A percentile compares a stretch with the other conserved stretches of the same genome.
Evolutionary conservation across 2,113 vertebrate species (phyloP).

Genomic region (Lepus timidus): DNA sequence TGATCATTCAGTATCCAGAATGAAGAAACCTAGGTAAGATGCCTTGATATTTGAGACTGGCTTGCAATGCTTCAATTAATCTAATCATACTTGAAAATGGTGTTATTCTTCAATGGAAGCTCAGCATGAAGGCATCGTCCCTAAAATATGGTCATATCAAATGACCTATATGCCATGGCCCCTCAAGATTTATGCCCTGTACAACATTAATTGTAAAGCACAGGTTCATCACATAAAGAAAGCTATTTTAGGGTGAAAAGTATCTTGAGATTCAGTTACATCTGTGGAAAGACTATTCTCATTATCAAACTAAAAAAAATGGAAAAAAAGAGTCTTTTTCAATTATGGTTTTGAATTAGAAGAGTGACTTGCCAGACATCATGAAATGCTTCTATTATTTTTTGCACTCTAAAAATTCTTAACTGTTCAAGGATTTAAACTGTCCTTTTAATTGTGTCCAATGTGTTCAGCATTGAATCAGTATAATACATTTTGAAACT

Average conservation of each 20-base stretch:
- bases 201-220: not conserved
- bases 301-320: conserved; percentile 25
- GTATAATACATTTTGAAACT: conserved; percentile 58
- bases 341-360: conserved; percentile 68
- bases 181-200: not conserved
- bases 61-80: conserved; percentile 30
- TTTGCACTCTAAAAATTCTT: conserved; percentile 71
- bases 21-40: conserved; percentile 68
- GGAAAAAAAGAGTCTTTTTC: conserved; percentile 47
- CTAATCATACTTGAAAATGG: not conserved
- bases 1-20: conserved; percentile 41
- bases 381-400: conserved; percentile 73
- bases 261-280: conserved; percentile 56
- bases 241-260: conserved; percentile 65
- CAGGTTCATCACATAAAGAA: not conserved
- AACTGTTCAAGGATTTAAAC: conserved; percentile 69
- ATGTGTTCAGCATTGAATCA: conserved; percentile 58
- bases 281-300: conserved; percentile 65
- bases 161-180: not conserved
- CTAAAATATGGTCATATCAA: conserved; percentile 22
- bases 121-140: not conserved
- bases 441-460: conserved; percentile 72
- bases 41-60: not conserved
- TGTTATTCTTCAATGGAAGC: conserved; percentile 24
- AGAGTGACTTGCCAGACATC: conserved; percentile 77